A percentile compares a stretch with the other conserved stretches of the same genome.
These are phyloP conservation scores for Drosophila eugracilis DNA, from an alignment of 1,140 invertebrate species.

Conservation along the genomic window DNA sequence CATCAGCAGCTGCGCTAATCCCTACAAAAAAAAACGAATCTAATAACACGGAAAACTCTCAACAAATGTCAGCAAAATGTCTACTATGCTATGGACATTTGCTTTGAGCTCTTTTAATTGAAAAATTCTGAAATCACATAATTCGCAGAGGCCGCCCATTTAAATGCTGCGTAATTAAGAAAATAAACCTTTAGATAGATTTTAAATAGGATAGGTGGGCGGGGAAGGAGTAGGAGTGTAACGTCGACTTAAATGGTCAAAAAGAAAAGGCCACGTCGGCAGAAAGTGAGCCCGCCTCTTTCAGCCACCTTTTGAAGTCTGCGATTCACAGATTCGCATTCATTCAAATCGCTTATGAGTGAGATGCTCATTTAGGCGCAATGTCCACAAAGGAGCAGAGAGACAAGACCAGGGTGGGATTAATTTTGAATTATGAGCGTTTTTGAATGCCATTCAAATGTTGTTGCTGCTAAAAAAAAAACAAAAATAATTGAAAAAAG, in stretches of 20 bases:
- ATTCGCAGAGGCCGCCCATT: conserved; percentile 48
- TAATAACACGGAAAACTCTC: conserved; percentile 16
- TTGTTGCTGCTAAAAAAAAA: conserved; percentile 38
- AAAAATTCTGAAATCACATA: conserved; percentile 78
- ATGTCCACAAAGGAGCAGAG: conserved; percentile 55
- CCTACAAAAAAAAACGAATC: conserved; percentile 4
- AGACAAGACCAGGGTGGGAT: conserved; percentile 51
- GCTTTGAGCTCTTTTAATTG: conserved; percentile 58
- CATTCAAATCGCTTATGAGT: conserved; percentile 40
- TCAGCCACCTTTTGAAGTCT: conserved; percentile 33
- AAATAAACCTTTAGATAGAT: conserved; percentile 29
- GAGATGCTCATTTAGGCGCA: conserved; percentile 73
- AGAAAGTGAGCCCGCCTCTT: conserved; percentile 32
- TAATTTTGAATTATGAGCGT: conserved; percentile 78
- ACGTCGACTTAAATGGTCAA: conserved; percentile 51
- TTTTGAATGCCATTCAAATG: conserved; percentile 74
- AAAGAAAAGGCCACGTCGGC: conserved; percentile 62
- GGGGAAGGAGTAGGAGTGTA: too few relatives aligned
- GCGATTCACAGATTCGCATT: conserved; percentile 28
- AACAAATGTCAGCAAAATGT: background rate
- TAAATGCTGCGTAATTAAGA: conserved; percentile 61
- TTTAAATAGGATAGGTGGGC: conserved; percentile 18
- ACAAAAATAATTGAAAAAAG: conserved; percentile 65
- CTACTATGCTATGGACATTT: background rate
- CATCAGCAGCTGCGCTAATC: conserved; percentile 32